Evolutionary conservation across 2,888 invertebrate genomes (phyloP).

Genomic region (Tenthredo amoena): DNA sequence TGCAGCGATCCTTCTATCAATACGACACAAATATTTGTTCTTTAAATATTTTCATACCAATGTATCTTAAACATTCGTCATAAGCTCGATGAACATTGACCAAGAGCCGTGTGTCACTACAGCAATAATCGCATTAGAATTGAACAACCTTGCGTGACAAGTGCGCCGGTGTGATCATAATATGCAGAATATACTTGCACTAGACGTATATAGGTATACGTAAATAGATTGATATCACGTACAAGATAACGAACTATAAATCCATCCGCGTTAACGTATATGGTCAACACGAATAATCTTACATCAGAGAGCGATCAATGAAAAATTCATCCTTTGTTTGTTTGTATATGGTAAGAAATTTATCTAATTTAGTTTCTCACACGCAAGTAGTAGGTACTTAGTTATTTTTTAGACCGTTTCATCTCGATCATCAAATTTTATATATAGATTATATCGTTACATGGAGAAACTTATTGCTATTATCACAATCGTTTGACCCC

Average conservation of each 20-base stretch:
- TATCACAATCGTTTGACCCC: background rate
- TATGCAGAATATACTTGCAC: background rate
- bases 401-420: background rate
- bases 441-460: background rate
- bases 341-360: background rate
- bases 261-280: background rate
- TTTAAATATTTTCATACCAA: background rate
- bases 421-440: background rate
- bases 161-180: background rate
- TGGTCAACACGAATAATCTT: background rate
- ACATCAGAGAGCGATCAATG: background rate
- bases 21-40: background rate
- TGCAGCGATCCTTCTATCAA: background rate
- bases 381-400: background rate
- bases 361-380: background rate
- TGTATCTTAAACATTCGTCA: background rate
- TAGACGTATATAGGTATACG: background rate
- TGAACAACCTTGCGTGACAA: constrained; percentile 43
- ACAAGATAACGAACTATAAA: background rate
- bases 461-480: background rate
- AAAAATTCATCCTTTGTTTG: background rate
- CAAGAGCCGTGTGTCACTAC: background rate
- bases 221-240: background rate
- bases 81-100: background rate
- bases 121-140: background rate